Evolutionary conservation across 2,797 vertebrate genomes (phyloP).

Genomic region (Lithobates pipiens): DNA sequence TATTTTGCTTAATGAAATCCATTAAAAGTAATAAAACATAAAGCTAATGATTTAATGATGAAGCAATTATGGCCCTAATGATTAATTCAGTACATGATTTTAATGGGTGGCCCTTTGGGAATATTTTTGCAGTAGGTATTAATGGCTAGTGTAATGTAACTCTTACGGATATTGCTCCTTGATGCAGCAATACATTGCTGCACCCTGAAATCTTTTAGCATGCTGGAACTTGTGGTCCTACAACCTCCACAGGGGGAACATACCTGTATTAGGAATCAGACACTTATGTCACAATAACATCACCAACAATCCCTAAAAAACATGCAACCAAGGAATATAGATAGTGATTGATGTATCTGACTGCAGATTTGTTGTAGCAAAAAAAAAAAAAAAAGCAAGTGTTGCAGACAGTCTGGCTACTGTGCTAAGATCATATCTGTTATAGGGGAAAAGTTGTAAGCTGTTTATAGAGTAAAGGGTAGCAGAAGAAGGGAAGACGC

Average conservation of each 20-base stretch:
- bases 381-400: neutral
- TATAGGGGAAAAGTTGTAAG: constrained; percentile 51
- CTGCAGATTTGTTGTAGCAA: constrained; percentile 2
- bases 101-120: neutral
- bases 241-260: neutral
- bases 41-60: neutral
- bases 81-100: neutral
- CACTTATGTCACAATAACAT: constrained; percentile 3
- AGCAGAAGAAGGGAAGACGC: constrained; percentile 15
- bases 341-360: neutral
- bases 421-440: constrained; percentile 42
- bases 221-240: neutral
- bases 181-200: too few species aligned
- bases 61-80: neutral
- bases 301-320: neutral
- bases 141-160: neutral
- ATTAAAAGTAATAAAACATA: too few species aligned
- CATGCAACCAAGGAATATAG: neutral
- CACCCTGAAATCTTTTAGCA: neutral
- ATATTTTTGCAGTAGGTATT: neutral
- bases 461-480: constrained; percentile 57
- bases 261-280: too few species aligned
- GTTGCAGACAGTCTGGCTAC: constrained; percentile 44
- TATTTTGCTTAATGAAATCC: too few species aligned
- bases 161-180: neutral